phyloP scores from a whole-genome alignment of 2,888 invertebrate genomes.

The Mantis religiosa region DNA sequence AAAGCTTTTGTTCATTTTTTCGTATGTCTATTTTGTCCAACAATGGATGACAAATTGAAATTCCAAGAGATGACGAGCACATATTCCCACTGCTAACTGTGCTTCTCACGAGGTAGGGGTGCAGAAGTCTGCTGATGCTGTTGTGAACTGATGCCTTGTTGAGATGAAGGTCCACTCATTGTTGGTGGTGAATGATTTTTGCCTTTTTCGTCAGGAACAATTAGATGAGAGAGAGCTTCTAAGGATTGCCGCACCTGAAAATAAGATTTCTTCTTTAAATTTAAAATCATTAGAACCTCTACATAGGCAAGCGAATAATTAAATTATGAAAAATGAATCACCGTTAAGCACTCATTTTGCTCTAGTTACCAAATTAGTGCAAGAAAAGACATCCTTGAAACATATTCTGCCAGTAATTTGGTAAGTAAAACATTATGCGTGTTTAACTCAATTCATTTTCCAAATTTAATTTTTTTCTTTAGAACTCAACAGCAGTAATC shows the following conservation, averaged over 20 bases:
- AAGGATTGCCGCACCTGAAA: slow-evolving; percentile 71
- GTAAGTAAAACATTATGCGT: too few relatives aligned
- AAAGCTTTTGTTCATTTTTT: neutral
- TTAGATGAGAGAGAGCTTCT: slow-evolving; percentile 70
- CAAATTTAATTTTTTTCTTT: too few relatives aligned
- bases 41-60: neutral
- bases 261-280: neutral
- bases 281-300: neutral
- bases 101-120: slow-evolving; percentile 18
- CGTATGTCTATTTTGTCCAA: neutral
- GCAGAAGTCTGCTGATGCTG: slow-evolving; percentile 8
- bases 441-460: too few relatives aligned
- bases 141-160: neutral
- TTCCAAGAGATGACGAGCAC: neutral
- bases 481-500: neutral
- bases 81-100: slow-evolving; percentile 20
- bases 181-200: neutral
- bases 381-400: too few relatives aligned
- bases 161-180: neutral
- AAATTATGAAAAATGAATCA: too few relatives aligned
- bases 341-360: too few relatives aligned
- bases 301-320: too few relatives aligned
- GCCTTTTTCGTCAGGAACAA: slow-evolving; percentile 17
- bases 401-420: too few relatives aligned
- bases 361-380: too few relatives aligned